phyloP scores from a whole-genome alignment of 1,140 invertebrate species.

The Subanguina moxae region DNA sequence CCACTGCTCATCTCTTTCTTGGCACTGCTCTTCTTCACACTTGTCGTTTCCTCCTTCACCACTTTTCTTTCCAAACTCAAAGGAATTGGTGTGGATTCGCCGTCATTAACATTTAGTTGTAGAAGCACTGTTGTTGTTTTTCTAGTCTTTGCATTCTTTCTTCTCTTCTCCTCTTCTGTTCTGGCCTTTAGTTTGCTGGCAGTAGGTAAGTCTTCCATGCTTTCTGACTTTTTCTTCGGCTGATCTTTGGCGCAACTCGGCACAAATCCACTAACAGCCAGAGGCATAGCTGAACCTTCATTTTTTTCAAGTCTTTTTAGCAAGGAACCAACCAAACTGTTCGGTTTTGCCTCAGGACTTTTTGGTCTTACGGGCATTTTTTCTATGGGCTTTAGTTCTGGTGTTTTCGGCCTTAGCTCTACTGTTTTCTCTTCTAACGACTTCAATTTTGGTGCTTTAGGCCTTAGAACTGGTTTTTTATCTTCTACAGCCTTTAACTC shows the following conservation, averaged over 20 bases:
- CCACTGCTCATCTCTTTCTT: constrained; percentile 12
- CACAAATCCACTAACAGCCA: constrained; percentile 29
- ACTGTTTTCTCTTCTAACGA: too few species aligned
- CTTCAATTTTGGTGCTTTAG: too few species aligned
- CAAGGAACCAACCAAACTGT: constrained; percentile 20
- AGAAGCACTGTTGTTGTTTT: constrained; percentile 4
- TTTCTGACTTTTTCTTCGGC: neutral
- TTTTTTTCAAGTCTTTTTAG: constrained; percentile 31
- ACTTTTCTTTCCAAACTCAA: constrained; percentile 24
- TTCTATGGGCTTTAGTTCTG: too few species aligned
- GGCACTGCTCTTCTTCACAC: constrained; percentile 19
- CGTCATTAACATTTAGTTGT: neutral
- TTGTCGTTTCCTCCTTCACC: constrained; percentile 29
- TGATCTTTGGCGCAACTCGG: constrained; percentile 8
- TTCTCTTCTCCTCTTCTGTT: neutral
- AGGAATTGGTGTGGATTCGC: neutral
- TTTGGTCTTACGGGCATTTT: neutral
- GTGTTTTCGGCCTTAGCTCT: too few species aligned
- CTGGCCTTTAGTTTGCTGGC: neutral
- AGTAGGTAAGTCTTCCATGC: neutral
- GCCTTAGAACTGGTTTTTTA: too few species aligned
- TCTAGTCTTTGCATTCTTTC: neutral
- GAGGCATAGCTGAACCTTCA: constrained; percentile 22
- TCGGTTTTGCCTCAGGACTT: neutral
- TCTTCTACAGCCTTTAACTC: too few species aligned